These are phyloP conservation scores for Channallabes apus DNA, from an alignment of 2,797 vertebrate species.

Conservation along the genomic window DNA sequence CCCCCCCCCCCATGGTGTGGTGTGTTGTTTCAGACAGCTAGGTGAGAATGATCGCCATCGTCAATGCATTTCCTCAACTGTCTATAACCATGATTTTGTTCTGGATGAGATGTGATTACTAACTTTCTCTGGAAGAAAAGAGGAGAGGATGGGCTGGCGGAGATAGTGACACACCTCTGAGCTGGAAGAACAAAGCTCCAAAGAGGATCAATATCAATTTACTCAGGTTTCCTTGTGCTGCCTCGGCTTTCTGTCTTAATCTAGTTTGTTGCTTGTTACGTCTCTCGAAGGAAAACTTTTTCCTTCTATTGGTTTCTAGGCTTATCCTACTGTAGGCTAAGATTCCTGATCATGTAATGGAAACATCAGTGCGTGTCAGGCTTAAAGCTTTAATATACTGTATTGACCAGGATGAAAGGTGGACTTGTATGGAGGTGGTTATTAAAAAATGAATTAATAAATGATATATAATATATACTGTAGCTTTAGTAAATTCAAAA, in stretches of 20 bases:
- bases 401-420: background rate
- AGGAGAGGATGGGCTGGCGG: background rate
- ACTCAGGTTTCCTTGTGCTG: slow-evolving; percentile 22
- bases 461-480: background rate
- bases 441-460: background rate
- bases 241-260: slow-evolving; percentile 35
- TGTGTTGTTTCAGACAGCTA: slow-evolving; percentile 26
- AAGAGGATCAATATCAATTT: slow-evolving; percentile 49
- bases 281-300: slow-evolving; percentile 25
- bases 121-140: background rate
- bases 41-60: background rate
- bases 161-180: slow-evolving; percentile 19
- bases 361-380: background rate
- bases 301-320: background rate
- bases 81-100: slow-evolving; percentile 4
- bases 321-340: background rate
- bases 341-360: background rate
- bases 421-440: background rate
- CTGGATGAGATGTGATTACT: background rate
- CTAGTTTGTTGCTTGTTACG: slow-evolving; percentile 29
- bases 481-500: background rate
- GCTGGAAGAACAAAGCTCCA: slow-evolving; percentile 22
- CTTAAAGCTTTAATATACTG: background rate
- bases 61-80: background rate
- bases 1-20: slow-evolving; percentile 11